Base-by-base conservation (phyloP, 2,888 invertebrate genomes). In the Synergus laeviventris region DNA sequence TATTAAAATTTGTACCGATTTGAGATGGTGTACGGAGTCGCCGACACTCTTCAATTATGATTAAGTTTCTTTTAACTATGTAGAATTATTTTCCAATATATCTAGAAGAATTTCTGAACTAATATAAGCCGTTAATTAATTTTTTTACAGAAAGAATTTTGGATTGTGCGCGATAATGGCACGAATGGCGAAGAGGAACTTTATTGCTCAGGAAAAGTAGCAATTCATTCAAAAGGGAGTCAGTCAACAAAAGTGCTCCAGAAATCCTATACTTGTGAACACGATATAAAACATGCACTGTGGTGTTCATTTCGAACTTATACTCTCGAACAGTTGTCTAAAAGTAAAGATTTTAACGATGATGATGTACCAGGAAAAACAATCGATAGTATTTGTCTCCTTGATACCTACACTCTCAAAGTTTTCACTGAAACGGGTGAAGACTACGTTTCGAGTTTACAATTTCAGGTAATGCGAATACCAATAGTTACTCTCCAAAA, bases 161-260 rank as follows among this genome's bases (percentile, higher is more conserved):
- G 90, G 90, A 74, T 79, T 14, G 85, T 89, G 12, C 93, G 94
- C 12, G 93, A 93, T 75, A 92, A 93, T 79, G 93, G 93, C 83
- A 87, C 66, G 4, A 86, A 86, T 87, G 90, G 90, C 82, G 97
- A 97, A 91, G 97, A 98, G 89, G 98, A 98, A 89, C 91, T 98
- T 74, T 98, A 97, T 92, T 94, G 96, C 1, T 95, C 94, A 85
- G 97, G 96, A 1, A 94, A 96, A 87, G 95, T 96, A 21, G 97
- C 96, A 4, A 94, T 98, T 73, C 88, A 90, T 74, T 87, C 88
- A 1, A 89, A 86, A 82, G 91, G 91, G 7, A 85, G 84, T 64
- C 88, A 87, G 64, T 83, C 82, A 42, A 87, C 88, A 7, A 83
- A 84, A 73, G 77, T 89, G 18, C 78, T 89, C 0, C 87, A 90